Evolutionary conservation across 2,113 vertebrate genomes (phyloP), one percentile per base, ranked within the genome.

Genomic region (Morone saxatilis): DNA sequence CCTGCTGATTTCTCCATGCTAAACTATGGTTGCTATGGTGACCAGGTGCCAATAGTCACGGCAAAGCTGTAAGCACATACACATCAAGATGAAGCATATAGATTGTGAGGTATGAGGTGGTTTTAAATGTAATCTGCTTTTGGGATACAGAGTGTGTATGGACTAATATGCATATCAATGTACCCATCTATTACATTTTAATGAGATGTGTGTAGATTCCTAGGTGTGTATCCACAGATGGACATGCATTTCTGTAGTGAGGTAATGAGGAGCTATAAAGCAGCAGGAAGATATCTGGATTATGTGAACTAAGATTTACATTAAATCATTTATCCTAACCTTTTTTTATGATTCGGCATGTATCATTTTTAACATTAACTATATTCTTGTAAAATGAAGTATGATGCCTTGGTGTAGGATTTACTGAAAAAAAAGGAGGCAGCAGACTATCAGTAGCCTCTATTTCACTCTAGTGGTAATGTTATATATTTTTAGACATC

Each of bases 21-120:
- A 38, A 84, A 68, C 62, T 67, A 53, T 71, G 3, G 86, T 92
- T 86, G 63, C 86, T 61, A 87, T 89, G 78, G 87, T 50, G 82
- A 93, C 88, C 80, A 86, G 76, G 80, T 86, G 66, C 22, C 60
- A 71, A 43, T 70, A 80, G 57, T 51, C n/a, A 10, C 51, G 22
- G 53, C 43, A 73, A 48, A 45, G 17, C 36, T 43, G 6, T 38
- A 40, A 68, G 66, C 76, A 14, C 57, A 67, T 45, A 43, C 5
- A 5, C 31, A 63, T 25, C 45, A 60, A 41, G 45, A 50, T 6
- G 19, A 22, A 4, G n/a, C 48, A 45, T 67, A 40, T 47, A 68
- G 14, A 71, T 56, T 41, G 19, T 67, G 38, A 25, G 2, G 48
- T 36, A 4, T 59, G 51, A n/a, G 11, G 38, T 36, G 25, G 7